Evolutionary conservation across 2,888 invertebrate genomes (phyloP), one percentile per base, ranked within the genome.

Genomic region (Drosophila nr. perissopoda): DNA sequence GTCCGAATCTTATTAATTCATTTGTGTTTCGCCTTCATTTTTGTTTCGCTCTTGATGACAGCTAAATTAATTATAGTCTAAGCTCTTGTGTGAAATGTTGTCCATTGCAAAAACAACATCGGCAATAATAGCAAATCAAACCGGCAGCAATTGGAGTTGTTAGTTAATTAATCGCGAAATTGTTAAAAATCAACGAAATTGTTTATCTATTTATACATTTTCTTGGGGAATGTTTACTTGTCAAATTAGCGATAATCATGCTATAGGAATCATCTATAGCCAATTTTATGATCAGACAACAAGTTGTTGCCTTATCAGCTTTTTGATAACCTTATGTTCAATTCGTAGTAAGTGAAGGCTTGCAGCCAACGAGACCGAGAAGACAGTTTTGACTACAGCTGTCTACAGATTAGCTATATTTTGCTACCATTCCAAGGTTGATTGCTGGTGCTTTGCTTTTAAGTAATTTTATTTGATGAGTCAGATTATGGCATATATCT

Each of bases 11-110:
- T 64, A 70, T 73, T 65, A 79, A 65, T 75, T 65, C 58, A 75
- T 78, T 60, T 27, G 62, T 21, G 48, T 57, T 67, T 61, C 53
- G 57, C 16, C 52, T 70, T 66, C 54, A 53, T 36, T 56, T 70
- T 72, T 70, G 48, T 71, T 78, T 69, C 46, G 56, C 82, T 68
- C 74, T 66, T 80, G 79, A 78, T 69, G 79, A 80, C 79, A 74
- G 79, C 63, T 56, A 62, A 68, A 67, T 78, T 70, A 81, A 81
- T 80, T 69, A 80, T 59, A 57, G 57, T 80, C 59, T 42, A 53
- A 71, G 65, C 51, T 58, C 46, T 53, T 48, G 76, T 67, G 52
- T 57, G 63, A 76, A 65, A 65, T 69, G 53, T 54, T 70, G 62
- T 54, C 53, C 27, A 58, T 66, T 70, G 57, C 69, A 69, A 56